These are phyloP conservation scores for Neodiprion pinetum DNA, from an alignment of 1,140 invertebrate genomes.

Conservation along the genomic window DNA sequence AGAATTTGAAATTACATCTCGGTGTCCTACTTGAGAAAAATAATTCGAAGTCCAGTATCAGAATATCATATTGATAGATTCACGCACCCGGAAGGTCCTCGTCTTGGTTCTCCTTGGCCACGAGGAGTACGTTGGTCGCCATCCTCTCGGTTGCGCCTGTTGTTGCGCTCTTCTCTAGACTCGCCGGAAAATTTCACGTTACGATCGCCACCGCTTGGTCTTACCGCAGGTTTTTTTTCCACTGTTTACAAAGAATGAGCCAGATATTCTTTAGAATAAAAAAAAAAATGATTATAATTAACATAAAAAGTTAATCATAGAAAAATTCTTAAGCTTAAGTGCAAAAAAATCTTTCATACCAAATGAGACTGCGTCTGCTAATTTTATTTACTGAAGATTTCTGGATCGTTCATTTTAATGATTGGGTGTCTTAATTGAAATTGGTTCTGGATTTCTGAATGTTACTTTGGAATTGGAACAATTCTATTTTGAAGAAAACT, in stretches of 20 bases:
- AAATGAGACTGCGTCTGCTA: no score
- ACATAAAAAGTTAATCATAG: constrained; percentile 3
- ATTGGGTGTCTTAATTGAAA: no score
- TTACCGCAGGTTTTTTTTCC: constrained; percentile 52
- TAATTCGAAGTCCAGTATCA: background rate
- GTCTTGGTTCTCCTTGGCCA: constrained; percentile 48
- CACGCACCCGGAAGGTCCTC: constrained; percentile 54
- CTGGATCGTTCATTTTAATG: no score
- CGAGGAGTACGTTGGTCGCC: constrained; percentile 52
- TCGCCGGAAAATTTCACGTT: constrained; percentile 65
- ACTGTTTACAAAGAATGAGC: constrained; percentile 27
- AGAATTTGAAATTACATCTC: constrained; percentile 18
- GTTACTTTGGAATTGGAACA: no score
- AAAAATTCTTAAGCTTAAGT: no score
- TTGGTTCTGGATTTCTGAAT: no score
- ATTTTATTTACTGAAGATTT: no score
- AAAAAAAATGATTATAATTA: background rate
- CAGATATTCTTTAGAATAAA: constrained; percentile 13
- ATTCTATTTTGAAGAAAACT: no score
- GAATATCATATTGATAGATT: constrained; percentile 33
- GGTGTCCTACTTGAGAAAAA: background rate
- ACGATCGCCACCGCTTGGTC: constrained; percentile 51
- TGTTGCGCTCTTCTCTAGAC: constrained; percentile 75
- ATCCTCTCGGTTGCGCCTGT: constrained; percentile 76
- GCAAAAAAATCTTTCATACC: no score